Base-by-base conservation (phyloP, 2,888 invertebrate genomes). In the Pandemis heparana region DNA sequence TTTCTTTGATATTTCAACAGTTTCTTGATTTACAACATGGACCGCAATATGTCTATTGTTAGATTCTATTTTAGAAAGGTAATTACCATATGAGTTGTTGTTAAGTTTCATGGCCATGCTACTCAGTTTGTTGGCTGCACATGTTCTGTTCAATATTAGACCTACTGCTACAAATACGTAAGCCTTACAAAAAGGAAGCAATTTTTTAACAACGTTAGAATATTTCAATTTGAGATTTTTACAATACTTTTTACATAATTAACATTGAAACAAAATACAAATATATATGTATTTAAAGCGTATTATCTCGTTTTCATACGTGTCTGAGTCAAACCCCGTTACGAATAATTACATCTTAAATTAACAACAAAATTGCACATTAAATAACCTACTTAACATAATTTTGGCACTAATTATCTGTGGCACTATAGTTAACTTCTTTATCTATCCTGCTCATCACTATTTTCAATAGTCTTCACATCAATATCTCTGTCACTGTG, bases 371-470 rank as follows among this genome's bases (percentile, higher is more conserved):
- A 92, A 94, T 93, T 94, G 94, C 94, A 94, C 94, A 91, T 89
- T 89, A 89, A 88, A 92, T 89, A 91, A 85, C 87, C 91, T 94
- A 94, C 92, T 92, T 94, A 94, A 85, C 83, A 89, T 94, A 94
- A 92, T 94, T 95, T 95, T 95, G 95, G 95, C 95, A 95, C 95
- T 95, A 95, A 93, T 95, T 95, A 94, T 95, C 95, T 89, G 95
- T 95, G 93, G 94, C 92, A 91, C 95, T 95, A 91, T 94, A 94
- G 87, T 92, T 94, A 89, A 91, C 87, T 86, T 87, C 82, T 87
- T 85, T 95, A 94, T 84, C 90, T 90, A 80, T 92, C 89, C 78
- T 87, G 89, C 86, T 84, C 82, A 79, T 92, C 92, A 87, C 89
- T 88, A 81, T 88, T 89, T 77, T 94, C 92, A 82, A 85, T 84